Evolutionary conservation across 2,113 vertebrate species (phyloP), one percentile per base, ranked within the genome.

Genomic region (Ctenodactylus gundi): DNA sequence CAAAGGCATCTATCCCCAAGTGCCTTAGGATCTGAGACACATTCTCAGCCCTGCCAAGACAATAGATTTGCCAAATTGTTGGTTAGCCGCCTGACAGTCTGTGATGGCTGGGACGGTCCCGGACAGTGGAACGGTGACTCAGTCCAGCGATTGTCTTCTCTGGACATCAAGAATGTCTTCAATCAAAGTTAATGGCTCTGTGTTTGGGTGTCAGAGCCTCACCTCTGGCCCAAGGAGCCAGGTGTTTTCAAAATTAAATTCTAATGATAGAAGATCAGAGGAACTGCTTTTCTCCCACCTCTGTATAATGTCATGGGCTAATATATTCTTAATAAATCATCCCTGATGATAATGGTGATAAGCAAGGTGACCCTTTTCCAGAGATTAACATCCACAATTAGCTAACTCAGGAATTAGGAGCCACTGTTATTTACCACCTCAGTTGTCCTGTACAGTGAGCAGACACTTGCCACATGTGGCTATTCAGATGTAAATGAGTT

Each of bases 281-380:
- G 39, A 51, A 25, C 65, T 36, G n/a, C 80, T 76, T 67, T 44
- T n/a, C 70, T 8, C 4, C 58, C 57, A 55, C 87, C 53, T 90
- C 58, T 55, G 67, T 55, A 7, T 65, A 29, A 78, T 29, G 67
- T n/a, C 65, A 21, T 21, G 55, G 62, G n/a, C 81, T 76, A 21
- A 84, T 80, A 73, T 51, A 57, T 60, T 80, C 91, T 85, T 85
- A 81, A 94, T 94, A 75, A 95, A 91, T 96, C 78, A 89, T 68
- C 65, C 80, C 46, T 64, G 57, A 84, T 29, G 87, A 58, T 39
- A 78, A 92, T 76, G 75, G 44, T 70, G 87, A 36, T 76, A 60
- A 78, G 90, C 57, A 73, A 94, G 86, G 93, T 87, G 91, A 75
- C 93, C 76, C 49, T 67, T 75, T 73, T 44, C 75, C 49, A 44